These are phyloP conservation scores for Buteo buteo DNA, from an alignment of 2,113 vertebrate genomes.

Conservation along the genomic window DNA sequence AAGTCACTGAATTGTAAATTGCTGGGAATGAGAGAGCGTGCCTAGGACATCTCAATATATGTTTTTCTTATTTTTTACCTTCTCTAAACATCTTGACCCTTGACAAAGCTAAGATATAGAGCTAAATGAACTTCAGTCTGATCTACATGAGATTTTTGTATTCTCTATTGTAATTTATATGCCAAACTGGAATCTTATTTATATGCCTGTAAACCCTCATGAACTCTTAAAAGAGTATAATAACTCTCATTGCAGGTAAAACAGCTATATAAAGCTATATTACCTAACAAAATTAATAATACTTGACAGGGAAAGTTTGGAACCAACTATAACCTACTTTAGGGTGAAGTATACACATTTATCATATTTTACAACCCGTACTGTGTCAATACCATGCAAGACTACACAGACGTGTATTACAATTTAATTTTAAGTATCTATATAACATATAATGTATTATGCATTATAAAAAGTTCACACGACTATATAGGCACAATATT, in stretches of 20 bases:
- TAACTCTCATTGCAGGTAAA: background rate
- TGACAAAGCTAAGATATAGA: background rate
- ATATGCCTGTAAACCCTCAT: background rate
- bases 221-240: background rate
- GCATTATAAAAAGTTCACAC: background rate
- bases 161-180: background rate
- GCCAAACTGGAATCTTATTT: background rate
- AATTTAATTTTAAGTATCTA: background rate
- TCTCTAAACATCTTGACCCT: background rate
- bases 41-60: background rate
- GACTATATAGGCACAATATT: background rate
- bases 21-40: background rate
- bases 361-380: background rate
- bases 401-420: background rate
- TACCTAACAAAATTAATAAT: background rate
- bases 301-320: background rate
- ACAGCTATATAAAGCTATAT: background rate
- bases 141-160: background rate
- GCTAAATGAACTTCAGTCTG: background rate
- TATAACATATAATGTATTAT: background rate
- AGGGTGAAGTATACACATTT: background rate
- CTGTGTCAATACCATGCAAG: background rate
- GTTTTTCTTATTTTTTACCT: background rate
- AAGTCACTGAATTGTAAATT: background rate
- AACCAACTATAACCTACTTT: background rate